Evolutionary conservation across 1,140 invertebrate genomes (phyloP).

Genomic region (Bicyclus anynana): DNA sequence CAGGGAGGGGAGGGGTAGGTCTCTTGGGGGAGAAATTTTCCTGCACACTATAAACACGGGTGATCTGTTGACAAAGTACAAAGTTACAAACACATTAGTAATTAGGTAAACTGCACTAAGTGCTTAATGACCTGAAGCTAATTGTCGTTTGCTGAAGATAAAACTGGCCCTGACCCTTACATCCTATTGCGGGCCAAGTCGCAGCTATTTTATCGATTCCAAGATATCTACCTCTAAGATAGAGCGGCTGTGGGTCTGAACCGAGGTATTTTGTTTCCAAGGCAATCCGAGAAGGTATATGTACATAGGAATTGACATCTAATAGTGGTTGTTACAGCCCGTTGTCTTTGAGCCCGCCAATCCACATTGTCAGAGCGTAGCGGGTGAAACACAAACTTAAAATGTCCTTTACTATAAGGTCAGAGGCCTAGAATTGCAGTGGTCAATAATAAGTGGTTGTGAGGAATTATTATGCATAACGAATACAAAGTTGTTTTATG

Average conservation of each 20-base stretch:
- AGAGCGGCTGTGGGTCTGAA: not conserved
- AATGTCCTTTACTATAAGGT: too few species aligned
- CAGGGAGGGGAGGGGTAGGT: constrained; percentile 8
- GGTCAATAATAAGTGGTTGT: too few species aligned
- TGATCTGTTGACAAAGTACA: constrained; percentile 24
- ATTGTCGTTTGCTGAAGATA: constrained; percentile 8
- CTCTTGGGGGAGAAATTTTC: constrained; percentile 31
- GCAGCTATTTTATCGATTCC: not conserved
- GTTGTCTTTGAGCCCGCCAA: too few species aligned
- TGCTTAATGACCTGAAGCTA: constrained; percentile 5
- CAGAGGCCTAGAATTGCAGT: too few species aligned
- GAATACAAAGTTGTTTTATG: too few species aligned
- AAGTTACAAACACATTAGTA: constrained; percentile 23
- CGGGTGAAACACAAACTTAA: too few species aligned
- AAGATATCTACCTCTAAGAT: not conserved
- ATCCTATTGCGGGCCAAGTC: not conserved
- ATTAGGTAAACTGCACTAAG: constrained; percentile 26
- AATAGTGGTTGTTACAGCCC: too few species aligned
- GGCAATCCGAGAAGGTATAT: too few species aligned
- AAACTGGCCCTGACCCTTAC: constrained; percentile 12
- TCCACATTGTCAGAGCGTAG: too few species aligned
- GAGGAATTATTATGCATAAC: too few species aligned
- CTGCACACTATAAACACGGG: constrained; percentile 28
- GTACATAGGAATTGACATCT: too few species aligned
- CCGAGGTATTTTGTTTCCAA: not conserved